These are phyloP conservation scores for Pogonus chalceus DNA, from an alignment of 1,140 invertebrate species.

Conservation along the genomic window DNA sequence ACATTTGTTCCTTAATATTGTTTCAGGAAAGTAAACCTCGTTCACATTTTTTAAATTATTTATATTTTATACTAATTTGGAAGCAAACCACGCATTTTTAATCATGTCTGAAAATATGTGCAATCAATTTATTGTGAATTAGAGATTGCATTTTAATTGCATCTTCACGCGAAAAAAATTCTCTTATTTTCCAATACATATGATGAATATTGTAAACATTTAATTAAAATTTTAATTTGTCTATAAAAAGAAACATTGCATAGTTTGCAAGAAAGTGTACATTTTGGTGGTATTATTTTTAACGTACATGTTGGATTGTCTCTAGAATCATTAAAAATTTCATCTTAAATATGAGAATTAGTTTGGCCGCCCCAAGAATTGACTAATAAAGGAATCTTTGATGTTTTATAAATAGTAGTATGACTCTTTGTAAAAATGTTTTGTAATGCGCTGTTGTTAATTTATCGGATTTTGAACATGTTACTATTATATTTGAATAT, in stretches of 20 bases:
- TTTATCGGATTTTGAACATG: slow-evolving; percentile 15
- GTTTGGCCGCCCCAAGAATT: slow-evolving; percentile 21
- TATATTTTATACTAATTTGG: neutral
- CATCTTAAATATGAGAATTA: slow-evolving; percentile 11
- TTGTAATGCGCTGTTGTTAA: slow-evolving; percentile 12
- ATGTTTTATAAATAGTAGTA: slow-evolving; percentile 15
- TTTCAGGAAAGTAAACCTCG: too few species aligned
- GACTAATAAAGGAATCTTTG: slow-evolving; percentile 18
- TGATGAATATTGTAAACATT: neutral
- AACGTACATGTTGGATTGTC: slow-evolving; percentile 11
- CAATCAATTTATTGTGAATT: neutral
- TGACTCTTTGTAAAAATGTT: slow-evolving; percentile 12
- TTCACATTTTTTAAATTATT: neutral
- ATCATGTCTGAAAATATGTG: neutral
- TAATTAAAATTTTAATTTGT: slow-evolving; percentile 24
- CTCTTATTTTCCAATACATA: neutral
- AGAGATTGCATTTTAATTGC: too few species aligned
- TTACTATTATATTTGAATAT: slow-evolving; percentile 12
- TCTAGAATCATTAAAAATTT: slow-evolving; percentile 11
- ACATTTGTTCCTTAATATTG: too few species aligned
- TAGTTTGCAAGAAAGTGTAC: slow-evolving; percentile 17
- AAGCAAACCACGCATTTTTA: neutral
- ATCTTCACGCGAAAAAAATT: neutral
- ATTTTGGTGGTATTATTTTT: slow-evolving; percentile 20
- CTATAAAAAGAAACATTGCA: slow-evolving; percentile 24